phyloP scores from a whole-genome alignment of 2,113 vertebrate genomes.

The Anguilla japonica region DNA sequence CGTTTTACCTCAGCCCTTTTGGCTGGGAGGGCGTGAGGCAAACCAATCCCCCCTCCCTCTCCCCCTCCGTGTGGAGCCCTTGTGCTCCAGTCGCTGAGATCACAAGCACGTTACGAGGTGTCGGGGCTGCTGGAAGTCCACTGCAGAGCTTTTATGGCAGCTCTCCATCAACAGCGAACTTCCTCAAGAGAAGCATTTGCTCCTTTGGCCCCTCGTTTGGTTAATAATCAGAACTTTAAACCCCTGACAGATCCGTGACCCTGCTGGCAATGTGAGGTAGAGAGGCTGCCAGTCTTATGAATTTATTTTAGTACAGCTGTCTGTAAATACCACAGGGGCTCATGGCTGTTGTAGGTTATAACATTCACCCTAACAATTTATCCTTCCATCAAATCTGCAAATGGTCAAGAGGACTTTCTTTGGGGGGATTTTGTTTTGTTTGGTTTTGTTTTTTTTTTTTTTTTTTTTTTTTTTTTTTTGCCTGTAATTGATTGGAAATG shows the following conservation, averaged over 20 bases:
- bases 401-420: background rate
- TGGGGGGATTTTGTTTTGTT: background rate
- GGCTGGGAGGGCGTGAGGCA: slow-evolving; percentile 58
- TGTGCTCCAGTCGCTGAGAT: slow-evolving; percentile 1
- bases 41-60: slow-evolving; percentile 18
- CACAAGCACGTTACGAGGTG: slow-evolving; percentile 26
- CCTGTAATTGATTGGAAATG: background rate
- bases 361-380: background rate
- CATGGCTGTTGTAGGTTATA: background rate
- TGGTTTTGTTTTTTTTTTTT: background rate
- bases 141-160: slow-evolving; percentile 44
- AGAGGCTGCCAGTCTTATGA: background rate
- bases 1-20: slow-evolving; percentile 66
- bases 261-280: background rate
- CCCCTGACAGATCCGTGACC: background rate
- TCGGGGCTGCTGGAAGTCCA: slow-evolving; percentile 43
- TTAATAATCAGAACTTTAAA: background rate
- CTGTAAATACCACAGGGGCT: background rate
- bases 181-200: background rate
- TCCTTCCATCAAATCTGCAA: background rate
- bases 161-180: slow-evolving; percentile 22
- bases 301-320: slow-evolving; percentile 9
- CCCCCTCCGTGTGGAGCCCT: slow-evolving; percentile 30
- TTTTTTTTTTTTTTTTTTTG: background rate
- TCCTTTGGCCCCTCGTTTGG: background rate